These are phyloP conservation scores for Odocoileus hemionus DNA, from an alignment of 2,113 vertebrate species.

Conservation along the genomic window DNA sequence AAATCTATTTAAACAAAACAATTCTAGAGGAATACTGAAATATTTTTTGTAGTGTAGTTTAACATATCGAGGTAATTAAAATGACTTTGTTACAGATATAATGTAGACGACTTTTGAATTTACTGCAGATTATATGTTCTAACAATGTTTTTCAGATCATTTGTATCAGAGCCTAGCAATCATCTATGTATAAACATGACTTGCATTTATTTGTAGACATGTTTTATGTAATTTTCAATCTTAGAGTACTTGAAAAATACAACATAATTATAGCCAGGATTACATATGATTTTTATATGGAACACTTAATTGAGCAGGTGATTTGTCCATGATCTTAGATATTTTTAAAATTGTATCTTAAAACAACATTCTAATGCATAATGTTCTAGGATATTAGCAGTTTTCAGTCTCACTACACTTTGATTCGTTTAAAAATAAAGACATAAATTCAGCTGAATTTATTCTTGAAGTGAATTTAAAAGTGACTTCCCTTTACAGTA, in stretches of 20 bases:
- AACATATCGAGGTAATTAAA: neutral
- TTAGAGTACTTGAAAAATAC: neutral
- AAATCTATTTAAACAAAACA: neutral
- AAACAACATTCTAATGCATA: neutral
- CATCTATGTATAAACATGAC: neutral
- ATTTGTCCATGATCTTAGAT: neutral
- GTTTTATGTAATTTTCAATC: neutral
- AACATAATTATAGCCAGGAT: neutral
- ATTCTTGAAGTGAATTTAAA: constrained; percentile 4
- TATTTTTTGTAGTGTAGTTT: neutral
- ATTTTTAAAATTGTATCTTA: neutral
- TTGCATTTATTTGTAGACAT: neutral
- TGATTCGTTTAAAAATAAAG: neutral
- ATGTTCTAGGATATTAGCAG: neutral
- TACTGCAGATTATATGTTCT: neutral
- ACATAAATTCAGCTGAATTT: neutral
- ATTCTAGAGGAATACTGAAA: neutral
- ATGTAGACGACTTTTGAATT: neutral
- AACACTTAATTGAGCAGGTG: neutral
- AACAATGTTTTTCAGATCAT: neutral
- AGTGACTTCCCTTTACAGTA: neutral
- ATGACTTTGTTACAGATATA: neutral
- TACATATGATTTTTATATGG: neutral
- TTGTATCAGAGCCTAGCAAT: neutral
- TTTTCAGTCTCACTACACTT: neutral